Conservation (phyloP, 2,113 vertebrate species). For the Clarias macrocephalus region DNA sequence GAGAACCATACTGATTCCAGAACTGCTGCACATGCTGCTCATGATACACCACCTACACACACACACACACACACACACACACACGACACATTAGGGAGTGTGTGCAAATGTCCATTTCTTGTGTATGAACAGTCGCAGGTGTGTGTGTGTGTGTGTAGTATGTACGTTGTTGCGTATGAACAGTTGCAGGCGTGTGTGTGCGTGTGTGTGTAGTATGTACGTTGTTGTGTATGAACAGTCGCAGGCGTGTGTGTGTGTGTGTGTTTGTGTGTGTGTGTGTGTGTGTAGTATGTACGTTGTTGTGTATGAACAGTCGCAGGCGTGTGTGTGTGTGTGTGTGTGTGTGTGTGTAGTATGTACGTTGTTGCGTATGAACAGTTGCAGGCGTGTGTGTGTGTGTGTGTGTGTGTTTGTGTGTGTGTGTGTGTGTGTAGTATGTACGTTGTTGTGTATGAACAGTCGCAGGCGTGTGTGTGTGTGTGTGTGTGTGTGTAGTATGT, state of each 20-base stretch:
- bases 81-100: not conserved
- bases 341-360: no score
- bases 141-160: not conserved
- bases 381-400: no score
- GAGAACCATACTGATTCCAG: conserved; percentile 66
- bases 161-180: conserved; percentile 78
- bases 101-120: not conserved
- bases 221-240: not conserved
- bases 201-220: not conserved
- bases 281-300: conserved; percentile 72
- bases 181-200: conserved; percentile 56
- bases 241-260: not conserved
- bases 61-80: conserved; percentile 31
- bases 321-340: no score
- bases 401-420: conserved; percentile 6
- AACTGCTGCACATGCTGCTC: conserved; percentile 71
- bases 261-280: no score
- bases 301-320: conserved; percentile 66
- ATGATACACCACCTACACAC: conserved; percentile 73
- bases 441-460: conserved; percentile 3
- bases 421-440: no score
- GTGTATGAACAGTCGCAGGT: not conserved
- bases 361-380: not conserved
- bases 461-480: not conserved
- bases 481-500: conserved; percentile 44